phyloP scores from a whole-genome alignment of 2,113 vertebrate species.

The Lycaon pictus region DNA sequence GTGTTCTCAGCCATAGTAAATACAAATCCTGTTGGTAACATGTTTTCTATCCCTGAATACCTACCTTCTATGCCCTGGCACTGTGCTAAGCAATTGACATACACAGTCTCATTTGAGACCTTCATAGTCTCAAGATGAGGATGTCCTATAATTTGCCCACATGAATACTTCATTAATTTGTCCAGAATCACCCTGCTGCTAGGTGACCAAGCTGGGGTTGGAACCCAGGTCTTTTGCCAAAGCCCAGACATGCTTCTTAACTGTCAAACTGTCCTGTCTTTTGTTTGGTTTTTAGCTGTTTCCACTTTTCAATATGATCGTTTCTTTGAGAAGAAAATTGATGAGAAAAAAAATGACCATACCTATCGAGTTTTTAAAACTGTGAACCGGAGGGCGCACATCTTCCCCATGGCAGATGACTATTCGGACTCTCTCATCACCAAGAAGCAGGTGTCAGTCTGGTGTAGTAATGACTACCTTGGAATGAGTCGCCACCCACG shows the following conservation, averaged over 20 bases:
- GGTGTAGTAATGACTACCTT: conserved; percentile 99
- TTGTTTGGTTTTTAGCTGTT: conserved; percentile 83
- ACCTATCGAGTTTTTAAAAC: conserved; percentile 99
- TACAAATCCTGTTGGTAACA: background rate
- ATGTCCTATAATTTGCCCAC: background rate
- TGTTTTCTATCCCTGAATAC: background rate
- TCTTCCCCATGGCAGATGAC: conserved; percentile 97
- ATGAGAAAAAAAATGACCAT: conserved; percentile 96
- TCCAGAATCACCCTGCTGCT: background rate
- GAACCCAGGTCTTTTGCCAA: background rate
- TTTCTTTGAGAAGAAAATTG: conserved; percentile 98
- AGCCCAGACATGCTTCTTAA: background rate
- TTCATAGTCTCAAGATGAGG: background rate
- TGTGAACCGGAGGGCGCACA: conserved; percentile 93
- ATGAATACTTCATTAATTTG: background rate
- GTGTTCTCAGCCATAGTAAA: background rate
- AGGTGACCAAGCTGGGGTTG: background rate
- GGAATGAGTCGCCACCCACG: conserved; percentile 98
- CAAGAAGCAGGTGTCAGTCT: conserved; percentile 95
- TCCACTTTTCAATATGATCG: conserved; percentile 95
- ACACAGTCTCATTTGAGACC: background rate
- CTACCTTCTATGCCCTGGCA: accelerated
- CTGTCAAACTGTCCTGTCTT: background rate
- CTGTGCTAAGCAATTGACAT: background rate
- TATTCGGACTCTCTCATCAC: conserved; percentile 91